Evolutionary conservation across 2,888 invertebrate genomes (phyloP), one percentile per base, ranked within the genome.

Genomic region (Saturnia pavonia): DNA sequence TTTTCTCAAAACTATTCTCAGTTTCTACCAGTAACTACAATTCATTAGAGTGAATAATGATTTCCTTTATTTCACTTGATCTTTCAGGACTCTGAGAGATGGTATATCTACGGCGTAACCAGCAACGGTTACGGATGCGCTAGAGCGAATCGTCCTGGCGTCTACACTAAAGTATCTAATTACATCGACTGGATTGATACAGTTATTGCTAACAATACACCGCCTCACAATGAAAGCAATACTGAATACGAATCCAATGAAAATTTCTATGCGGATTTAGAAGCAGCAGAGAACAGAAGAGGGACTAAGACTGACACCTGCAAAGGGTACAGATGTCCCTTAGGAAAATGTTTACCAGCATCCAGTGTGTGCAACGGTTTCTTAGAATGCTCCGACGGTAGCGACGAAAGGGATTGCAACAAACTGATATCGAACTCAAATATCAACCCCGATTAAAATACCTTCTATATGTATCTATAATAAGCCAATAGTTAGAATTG

Each of bases 91-190:
- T 89, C 90, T 6, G 94, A 91, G 74, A 88, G 90, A 75, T 94
- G 94, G 94, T 94, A 91, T 80, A 90, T 94, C 72, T 90, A 91
- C 83, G 96, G 97, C 14, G 96, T 97, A 16, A 97, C 97, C 0
- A 97, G 97, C 77, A 97, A 97, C 82, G 97, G 97, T 0, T 97
- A 97, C 83, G 97, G 97, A 0, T 97, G 97, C 86, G 97, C 97
- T 0, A 92, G 97, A 75, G 96, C 97, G 0, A 96, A 96, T 82
- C 92, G 97, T 11, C 97, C 97, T 22, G 97, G 97, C 54, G 97
- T 97, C 66, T 97, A 97, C 89, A 97, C 97, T 0, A 97, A 97
- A 88, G 97, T 97, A 14, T 94, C 96, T 48, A 95, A 96, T 86
- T 97, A 97, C 85, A 90, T 96, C 60, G 93, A 94, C 42, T 97